Base-by-base conservation (phyloP, 2,113 vertebrate genomes). In the Chaetodon trifascialis region DNA sequence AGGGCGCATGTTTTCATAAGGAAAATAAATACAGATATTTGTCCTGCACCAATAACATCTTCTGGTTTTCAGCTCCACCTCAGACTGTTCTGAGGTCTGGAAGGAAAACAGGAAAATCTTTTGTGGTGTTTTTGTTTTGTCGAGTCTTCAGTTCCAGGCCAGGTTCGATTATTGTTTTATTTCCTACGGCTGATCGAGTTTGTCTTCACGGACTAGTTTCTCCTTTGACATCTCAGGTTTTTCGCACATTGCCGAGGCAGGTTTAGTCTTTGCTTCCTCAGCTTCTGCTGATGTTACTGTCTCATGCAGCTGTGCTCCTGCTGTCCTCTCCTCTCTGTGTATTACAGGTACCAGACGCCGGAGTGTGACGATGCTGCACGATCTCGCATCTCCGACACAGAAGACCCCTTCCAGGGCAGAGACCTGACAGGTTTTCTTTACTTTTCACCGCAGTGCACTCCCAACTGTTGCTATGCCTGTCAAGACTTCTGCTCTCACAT, bases 321-420 rank as follows among this genome's bases (percentile, higher is more conserved):
- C 49, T 66, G 74, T 79, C 44, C 23, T 87, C 63, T 38, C 49
- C 19, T 81, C 70, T 77, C 40, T 69, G 25, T 87, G 17, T 88
- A 87, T 30, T 30, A 92, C 93, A 99, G 98, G 87, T 99, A 99
- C 77, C 96, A 98, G 94, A 97, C 95, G 71, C 98, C 98, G 4
- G 97, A 96, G 64, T 99, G 98, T 86, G 97, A 99, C 93, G 96
- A 94, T 0, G 93, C 95, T 4, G 96, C 97, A 59, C 96, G 96
- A 81, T 97, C 97, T 7, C 96, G 94, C 59, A 90, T 92, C 66
- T 80, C 91, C 1, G 97, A 98, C 84, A 87, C 86, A 19, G 97
- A 99, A 7, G 97, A 99, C 78, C 96, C 96, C 14, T 99, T 98
- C 95, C 97, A 96, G 90, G 97, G 96, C 93, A 92, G 97, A 94